Base-by-base conservation (phyloP, 2,888 invertebrate species). In the Cataglyphis cursor region DNA sequence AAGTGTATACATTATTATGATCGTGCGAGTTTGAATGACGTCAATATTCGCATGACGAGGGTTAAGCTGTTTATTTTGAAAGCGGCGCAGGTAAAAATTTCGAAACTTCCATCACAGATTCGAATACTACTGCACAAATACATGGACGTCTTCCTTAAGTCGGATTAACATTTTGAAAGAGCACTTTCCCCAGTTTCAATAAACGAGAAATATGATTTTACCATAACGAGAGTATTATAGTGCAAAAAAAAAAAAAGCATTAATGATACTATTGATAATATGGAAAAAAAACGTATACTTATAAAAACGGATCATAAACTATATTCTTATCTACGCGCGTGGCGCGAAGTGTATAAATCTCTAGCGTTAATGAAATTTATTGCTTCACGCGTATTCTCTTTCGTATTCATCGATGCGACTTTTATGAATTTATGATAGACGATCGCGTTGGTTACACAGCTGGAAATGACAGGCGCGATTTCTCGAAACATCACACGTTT, bases 321-420 rank as follows among this genome's bases (percentile, higher is more conserved):
- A 51, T 31, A 74, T 59, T 73, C 59, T 74, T 59, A 54, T 41
- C 59, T 44, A 21, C 31, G 74, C 74, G 57, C 78, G 78, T 80
- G 44, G 75, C 74, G 44, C 59, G 59, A 74, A 80, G 74, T 73
- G 35, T 59, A 44, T 80, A 80, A 80, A 80, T 80, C 59, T 59
- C 74, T 18, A 44, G 72, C 35, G 74, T 80, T 80, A 59, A 74
- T 66, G 66, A 57, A 83, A 82, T 82, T 81, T 82, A 81, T 81
- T 59, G 54, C 65, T 57, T 65, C 28, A 57, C 81, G 82, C 28
- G 24, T 66, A 65, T 65, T 80, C 59, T 35, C 41, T 44, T 59
- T 80, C 59, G 57, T 44, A 78, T 57, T 54, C 78, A 59, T 78
- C 75, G 75, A 74, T 44, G 74, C 59, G 78, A 59, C 74, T 80